These are phyloP conservation scores for Adrianichthys oophorus DNA, from an alignment of 2,797 vertebrate species.

Conservation along the genomic window DNA sequence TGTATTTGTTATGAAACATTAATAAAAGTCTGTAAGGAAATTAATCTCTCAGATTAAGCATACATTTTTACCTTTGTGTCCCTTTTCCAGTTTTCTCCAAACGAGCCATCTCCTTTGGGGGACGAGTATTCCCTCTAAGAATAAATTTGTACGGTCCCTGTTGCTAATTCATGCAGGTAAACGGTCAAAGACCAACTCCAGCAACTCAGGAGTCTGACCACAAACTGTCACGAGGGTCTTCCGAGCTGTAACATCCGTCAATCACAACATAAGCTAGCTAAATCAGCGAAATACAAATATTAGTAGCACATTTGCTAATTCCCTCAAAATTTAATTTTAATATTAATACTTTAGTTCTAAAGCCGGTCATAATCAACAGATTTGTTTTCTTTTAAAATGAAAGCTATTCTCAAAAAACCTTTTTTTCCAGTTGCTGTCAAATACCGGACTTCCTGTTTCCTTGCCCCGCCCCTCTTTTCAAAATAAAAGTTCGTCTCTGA, in stretches of 20 bases:
- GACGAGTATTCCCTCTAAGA: not conserved
- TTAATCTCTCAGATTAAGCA: too few species aligned
- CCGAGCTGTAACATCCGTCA: not conserved
- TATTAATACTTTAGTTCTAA: too few species aligned
- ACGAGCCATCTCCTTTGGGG: conserved; percentile 59
- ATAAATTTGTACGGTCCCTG: conserved; percentile 1
- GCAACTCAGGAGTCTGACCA: too few species aligned
- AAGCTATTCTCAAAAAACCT: not conserved
- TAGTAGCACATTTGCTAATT: not conserved
- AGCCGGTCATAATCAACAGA: too few species aligned
- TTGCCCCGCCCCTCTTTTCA: conserved; percentile 7
- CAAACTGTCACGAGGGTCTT: not conserved
- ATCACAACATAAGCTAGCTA: not conserved
- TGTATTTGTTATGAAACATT: too few species aligned
- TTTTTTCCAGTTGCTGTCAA: not conserved
- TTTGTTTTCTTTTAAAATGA: too few species aligned
- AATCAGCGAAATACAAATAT: not conserved
- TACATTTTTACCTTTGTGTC: conserved; percentile 41
- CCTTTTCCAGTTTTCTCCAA: conserved; percentile 39
- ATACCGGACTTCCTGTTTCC: conserved; percentile 11
- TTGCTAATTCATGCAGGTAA: not conserved
- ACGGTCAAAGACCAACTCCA: too few species aligned
- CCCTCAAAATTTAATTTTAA: too few species aligned
- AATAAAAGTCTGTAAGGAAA: too few species aligned
- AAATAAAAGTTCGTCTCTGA: conserved; percentile 12